Evolutionary conservation across 2,888 invertebrate genomes (phyloP), one percentile per base, ranked within the genome.

Genomic region (Drosophila mayaguana): DNA sequence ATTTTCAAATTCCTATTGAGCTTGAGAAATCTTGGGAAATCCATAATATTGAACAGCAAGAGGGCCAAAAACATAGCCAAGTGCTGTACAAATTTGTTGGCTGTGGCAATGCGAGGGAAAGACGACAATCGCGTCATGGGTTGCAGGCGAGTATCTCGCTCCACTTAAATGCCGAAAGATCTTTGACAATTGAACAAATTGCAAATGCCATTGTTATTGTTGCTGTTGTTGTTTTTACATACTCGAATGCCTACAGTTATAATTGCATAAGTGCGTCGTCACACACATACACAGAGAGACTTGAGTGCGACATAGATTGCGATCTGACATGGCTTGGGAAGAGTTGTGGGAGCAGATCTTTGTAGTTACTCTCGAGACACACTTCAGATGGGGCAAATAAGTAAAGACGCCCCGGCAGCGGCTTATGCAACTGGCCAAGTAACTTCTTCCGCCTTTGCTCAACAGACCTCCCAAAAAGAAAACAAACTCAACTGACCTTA

Each of bases 251-350:
- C 81, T 73, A 73, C 84, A 86, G 87, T 83, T 83, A 81, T 86
- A 83, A 83, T 85, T 88, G 80, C 80, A 88, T 80, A 84, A 83
- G 84, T 83, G 83, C 85, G 86, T 78, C 85, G 86, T 78, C 28
- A 45, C 68, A 38, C 63, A 54, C 36, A 59, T 28, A 40, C 51
- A 43, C 51, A 32, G 63, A 54, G 18, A 62, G 28, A 32, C 25
- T 28, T 16, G 40, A 72, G 72, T 76, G 73, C 60, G 67, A 79
- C 79, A 79, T 45, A 78, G 79, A 79, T 78, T 67, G 71, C 22
- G 40, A 78, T 75, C 75, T 63, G 60, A 60, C 59, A 63, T 59
- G 36, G 57, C 50, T 59, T 78, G 75, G 64, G 59, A 75, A 72
- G 66, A 61, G 45, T 53, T 79, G 79, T 75, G 79, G 79, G 65